These are phyloP conservation scores for Andrena cerasifolii DNA, from an alignment of 1,140 invertebrate species.

Conservation along the genomic window DNA sequence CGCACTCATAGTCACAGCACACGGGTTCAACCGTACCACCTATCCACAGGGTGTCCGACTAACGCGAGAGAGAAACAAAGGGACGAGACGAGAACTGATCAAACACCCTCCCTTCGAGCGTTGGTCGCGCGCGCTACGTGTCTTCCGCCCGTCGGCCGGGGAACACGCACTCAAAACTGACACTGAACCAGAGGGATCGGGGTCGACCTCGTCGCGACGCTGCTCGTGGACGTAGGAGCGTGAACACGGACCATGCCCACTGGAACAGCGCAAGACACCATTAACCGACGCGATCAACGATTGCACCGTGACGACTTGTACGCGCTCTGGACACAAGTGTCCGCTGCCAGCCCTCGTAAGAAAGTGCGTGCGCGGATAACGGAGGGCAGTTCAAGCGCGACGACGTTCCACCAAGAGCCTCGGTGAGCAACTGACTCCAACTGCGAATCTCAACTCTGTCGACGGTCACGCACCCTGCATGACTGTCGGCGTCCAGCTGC, in stretches of 20 bases:
- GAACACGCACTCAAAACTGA: too few relatives aligned
- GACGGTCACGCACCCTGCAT: conserved; percentile 70
- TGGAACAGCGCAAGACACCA: too few relatives aligned
- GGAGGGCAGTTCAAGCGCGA: conserved; percentile 17
- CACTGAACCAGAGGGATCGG: too few relatives aligned
- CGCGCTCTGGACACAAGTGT: background rate
- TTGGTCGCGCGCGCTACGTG: too few relatives aligned
- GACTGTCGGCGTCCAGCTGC: conserved; percentile 62
- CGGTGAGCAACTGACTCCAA: conserved; percentile 69
- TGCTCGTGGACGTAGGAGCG: too few relatives aligned
- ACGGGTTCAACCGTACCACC: background rate
- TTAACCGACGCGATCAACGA: too few relatives aligned
- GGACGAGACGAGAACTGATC: background rate
- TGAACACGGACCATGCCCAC: too few relatives aligned
- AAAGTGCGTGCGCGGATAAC: background rate
- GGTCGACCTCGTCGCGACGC: too few relatives aligned
- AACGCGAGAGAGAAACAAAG: too few relatives aligned
- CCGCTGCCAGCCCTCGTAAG: conserved; percentile 21
- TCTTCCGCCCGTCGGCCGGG: too few relatives aligned
- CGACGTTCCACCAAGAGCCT: conserved; percentile 59
- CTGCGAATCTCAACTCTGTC: conserved; percentile 59
- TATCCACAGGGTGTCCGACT: background rate
- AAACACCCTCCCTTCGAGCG: too few relatives aligned
- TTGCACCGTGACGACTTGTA: too few relatives aligned
- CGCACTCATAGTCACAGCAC: conserved; percentile 49